Conservation (phyloP, 1,140 invertebrate genomes). For the Platorchestia sp. region DNA sequence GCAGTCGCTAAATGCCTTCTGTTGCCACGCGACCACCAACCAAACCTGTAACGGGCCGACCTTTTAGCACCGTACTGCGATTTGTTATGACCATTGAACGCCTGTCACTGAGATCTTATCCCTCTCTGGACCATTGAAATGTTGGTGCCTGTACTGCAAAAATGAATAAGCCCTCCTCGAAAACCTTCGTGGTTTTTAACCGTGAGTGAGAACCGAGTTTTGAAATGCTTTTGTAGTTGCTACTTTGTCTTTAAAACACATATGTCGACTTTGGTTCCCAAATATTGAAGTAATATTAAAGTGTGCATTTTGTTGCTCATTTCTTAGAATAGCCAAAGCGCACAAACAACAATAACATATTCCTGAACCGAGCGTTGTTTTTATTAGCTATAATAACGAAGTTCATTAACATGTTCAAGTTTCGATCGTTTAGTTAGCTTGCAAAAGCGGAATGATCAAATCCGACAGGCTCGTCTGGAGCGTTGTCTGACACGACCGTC, state of each 20-base stretch:
- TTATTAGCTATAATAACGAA: background rate
- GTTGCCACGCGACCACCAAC: background rate
- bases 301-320: too few species aligned
- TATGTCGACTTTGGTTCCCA: background rate
- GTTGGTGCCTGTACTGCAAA: background rate
- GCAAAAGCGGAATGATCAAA: background rate
- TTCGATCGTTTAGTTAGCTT: background rate
- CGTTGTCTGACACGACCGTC: background rate
- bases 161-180: background rate
- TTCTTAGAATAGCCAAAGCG: background rate
- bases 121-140: background rate
- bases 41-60: background rate
- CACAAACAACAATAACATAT: background rate
- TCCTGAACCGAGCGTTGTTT: background rate
- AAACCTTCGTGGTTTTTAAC: background rate
- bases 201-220: background rate
- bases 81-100: constrained; percentile 8
- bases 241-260: too few species aligned
- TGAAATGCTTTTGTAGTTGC: background rate
- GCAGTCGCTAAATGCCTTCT: background rate
- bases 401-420: background rate
- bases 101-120: background rate
- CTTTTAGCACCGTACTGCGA: background rate
- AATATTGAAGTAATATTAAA: background rate
- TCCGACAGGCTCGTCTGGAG: background rate